Evolutionary conservation across 2,113 vertebrate genomes (phyloP), one percentile per base, ranked within the genome.

Genomic region (Procavia capensis): DNA sequence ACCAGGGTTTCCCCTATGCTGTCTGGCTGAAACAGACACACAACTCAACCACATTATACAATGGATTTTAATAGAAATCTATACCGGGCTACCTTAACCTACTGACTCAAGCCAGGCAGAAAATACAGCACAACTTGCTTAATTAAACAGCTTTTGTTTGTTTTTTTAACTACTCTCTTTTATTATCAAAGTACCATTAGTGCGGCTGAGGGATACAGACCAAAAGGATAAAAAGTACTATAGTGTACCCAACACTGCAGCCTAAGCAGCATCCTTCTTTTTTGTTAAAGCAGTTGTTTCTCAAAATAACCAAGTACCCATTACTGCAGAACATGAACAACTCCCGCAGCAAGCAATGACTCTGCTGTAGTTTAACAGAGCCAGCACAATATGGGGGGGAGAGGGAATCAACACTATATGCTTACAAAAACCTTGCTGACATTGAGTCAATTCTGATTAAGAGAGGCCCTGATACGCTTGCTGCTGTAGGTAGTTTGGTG

Each of bases 51-150:
- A 90, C 72, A 70, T 61, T 10, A 22, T 27, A 68, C n/a, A 27
- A 89, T n/a, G 27, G 41, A 54, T 83, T 93, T 94, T 70, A 88
- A 91, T 13, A 92, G 34, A 72, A 95, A 87, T 75, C 76, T 82
- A 85, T 81, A 45, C 7, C 79, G 72, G 45, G 31, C 81, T 91
- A 93, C 25, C 59, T 85, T 70, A 91, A 91, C n/a, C 66, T 59
- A 80, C 24, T 95, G 86, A 27, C 95, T 89, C 66, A 94, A 89
- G 80, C 14, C 41, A 90, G 5, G 39, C 20, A 96, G 24, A 93
- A 95, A 90, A n/a, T 72, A 96, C 0, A 63, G 36, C 41, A 89
- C 61, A 85, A 90, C 3, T 20, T 78, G 68, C n/a, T 88, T 50
- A 70, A 92, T 88, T 50, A 70, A 92, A 85, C 36, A 4, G n/a